These are phyloP conservation scores for Morinoia aosen DNA, from an alignment of 2,888 invertebrate genomes.

Conservation along the genomic window DNA sequence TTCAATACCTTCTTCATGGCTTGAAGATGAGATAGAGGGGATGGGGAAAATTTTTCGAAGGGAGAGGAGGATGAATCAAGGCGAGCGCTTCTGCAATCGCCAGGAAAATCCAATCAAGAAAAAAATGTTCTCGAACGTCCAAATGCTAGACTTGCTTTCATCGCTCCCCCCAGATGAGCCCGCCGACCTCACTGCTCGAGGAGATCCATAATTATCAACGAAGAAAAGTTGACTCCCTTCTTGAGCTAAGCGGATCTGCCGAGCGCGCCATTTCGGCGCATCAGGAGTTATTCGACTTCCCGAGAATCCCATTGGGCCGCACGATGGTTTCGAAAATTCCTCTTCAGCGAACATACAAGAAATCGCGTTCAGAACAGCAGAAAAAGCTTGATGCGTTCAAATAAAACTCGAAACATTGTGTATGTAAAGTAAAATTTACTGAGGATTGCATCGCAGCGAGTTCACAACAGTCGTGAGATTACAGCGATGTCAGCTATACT, in stretches of 20 bases:
- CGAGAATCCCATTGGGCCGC: not conserved
- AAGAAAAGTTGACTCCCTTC: not conserved
- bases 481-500: too few relatives aligned
- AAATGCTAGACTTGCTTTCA: not conserved
- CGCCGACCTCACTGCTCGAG: not conserved
- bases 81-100: not conserved
- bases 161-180: not conserved
- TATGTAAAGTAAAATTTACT: not conserved
- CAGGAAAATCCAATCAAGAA: not conserved
- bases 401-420: not conserved
- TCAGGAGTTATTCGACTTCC: not conserved
- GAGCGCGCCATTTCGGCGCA: not conserved
- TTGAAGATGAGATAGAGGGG: not conserved
- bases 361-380: not conserved
- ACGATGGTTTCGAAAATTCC: not conserved
- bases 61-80: not conserved
- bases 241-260: not conserved
- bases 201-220: constrained; percentile 12
- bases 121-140: not conserved
- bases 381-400: not conserved
- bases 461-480: too few relatives aligned
- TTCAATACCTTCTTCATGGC: not conserved
- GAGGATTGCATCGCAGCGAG: not conserved
- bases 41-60: too few relatives aligned
- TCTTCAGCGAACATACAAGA: not conserved